These are phyloP conservation scores for Asbolus verrucosus DNA, from an alignment of 1,140 invertebrate species.

Conservation along the genomic window DNA sequence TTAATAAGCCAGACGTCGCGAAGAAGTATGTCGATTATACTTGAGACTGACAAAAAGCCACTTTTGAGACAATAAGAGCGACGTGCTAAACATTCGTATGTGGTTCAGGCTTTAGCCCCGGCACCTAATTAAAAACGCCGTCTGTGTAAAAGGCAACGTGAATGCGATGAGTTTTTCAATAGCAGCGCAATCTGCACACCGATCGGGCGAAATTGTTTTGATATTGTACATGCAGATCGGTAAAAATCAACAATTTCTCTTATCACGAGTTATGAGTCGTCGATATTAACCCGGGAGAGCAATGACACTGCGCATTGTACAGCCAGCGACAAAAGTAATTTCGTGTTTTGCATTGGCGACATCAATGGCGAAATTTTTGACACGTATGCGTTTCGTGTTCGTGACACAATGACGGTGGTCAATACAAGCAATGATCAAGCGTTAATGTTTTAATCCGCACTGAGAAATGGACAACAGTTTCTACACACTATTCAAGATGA, in stretches of 20 bases:
- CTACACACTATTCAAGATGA: background rate
- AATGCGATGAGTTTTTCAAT: slow-evolving; percentile 13
- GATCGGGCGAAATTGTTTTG: background rate
- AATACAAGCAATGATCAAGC: background rate
- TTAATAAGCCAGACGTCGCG: slow-evolving; percentile 44
- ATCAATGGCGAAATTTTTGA: background rate
- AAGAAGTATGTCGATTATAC: slow-evolving; percentile 43
- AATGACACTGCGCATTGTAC: background rate
- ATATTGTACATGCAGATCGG: background rate
- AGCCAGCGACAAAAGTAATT: background rate
- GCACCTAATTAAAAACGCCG: slow-evolving; percentile 43
- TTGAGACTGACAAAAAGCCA: slow-evolving; percentile 34
- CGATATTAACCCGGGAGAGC: background rate
- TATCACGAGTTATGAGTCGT: background rate
- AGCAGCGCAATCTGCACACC: slow-evolving; percentile 7
- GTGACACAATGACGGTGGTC: background rate
- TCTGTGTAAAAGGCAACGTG: slow-evolving; percentile 33
- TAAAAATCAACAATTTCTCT: background rate
- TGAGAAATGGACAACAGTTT: background rate
- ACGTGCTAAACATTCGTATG: slow-evolving; percentile 46
- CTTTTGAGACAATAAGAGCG: slow-evolving; percentile 43
- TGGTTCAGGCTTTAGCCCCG: slow-evolving; percentile 17
- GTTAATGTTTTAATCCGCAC: background rate
- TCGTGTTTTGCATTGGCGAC: background rate
- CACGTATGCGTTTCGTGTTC: background rate